A percentile compares a stretch with the other conserved stretches of the same genome.
These are phyloP conservation scores for Bambusicola thoracicus DNA, from an alignment of 2,113 vertebrate genomes.

Conservation along the genomic window DNA sequence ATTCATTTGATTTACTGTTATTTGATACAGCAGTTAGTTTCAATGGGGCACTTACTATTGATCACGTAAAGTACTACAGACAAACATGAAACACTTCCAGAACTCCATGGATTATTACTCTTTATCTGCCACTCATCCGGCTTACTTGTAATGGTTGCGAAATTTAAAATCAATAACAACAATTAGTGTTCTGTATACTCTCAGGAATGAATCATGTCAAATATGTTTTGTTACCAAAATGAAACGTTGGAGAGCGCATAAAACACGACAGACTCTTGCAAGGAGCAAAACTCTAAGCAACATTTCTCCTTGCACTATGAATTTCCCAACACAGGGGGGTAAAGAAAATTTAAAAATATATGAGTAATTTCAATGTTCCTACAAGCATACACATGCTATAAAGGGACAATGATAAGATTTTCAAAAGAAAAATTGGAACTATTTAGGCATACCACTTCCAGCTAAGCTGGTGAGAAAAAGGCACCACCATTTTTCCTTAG, in stretches of 20 bases:
- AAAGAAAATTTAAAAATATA: not conserved
- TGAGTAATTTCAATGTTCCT: not conserved
- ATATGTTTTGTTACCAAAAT: conserved; percentile 76
- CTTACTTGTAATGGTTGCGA: conserved; percentile 83
- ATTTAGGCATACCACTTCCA: not conserved
- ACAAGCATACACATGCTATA: not conserved
- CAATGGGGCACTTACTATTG: conserved; percentile 90
- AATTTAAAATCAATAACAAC: conserved; percentile 88
- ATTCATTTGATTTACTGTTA: conserved; percentile 89
- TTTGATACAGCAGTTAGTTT: conserved; percentile 89
- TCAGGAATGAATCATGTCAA: conserved; percentile 76
- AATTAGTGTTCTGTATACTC: conserved; percentile 80
- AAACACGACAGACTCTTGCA: not conserved
- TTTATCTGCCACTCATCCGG: conserved; percentile 86
- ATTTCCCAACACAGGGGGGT: not conserved
- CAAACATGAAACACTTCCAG: conserved; percentile 84
- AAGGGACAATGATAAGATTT: not conserved
- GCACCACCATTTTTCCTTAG: not conserved
- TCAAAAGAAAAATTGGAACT: not conserved
- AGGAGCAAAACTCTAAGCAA: not conserved
- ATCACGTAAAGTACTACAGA: conserved; percentile 86
- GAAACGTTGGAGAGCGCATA: conserved; percentile 19
- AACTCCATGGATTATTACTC: conserved; percentile 86
- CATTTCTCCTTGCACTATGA: not conserved
- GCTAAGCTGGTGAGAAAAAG: not conserved